Evolutionary conservation across 2,888 invertebrate genomes (phyloP), one percentile per base, ranked within the genome.

Genomic region (Scaptodrosophila latifasciaeformis): DNA sequence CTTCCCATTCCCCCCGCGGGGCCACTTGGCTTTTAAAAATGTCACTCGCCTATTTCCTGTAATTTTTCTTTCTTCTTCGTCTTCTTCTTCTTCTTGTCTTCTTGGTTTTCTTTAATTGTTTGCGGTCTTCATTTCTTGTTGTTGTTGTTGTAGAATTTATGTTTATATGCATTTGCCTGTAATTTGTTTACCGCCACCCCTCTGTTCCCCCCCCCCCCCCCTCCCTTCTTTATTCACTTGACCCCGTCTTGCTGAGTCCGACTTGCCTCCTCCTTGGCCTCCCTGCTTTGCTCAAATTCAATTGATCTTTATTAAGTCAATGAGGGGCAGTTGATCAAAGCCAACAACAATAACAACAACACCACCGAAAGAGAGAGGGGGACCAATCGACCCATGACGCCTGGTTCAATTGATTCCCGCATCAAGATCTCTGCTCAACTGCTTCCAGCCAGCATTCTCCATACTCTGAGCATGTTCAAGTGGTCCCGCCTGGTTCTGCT

Each of bases 231-330:
- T 65, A 58, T 62, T 69, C 56, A 63, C 64, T 68, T 70, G 66
- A 63, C 65, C 59, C 64, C 61, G 48, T 34, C 13, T 44, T 40
- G 51, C 37, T 31, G 48, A 34, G 2, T 21, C 29, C 12, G n/a
- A 12, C 19, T 15, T 15, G n/a, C 29, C 5, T 10, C 18, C 31
- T 21, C 21, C 49, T 39, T 49, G 35, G 39, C 49, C 54, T n/a
- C n/a, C 54, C 53, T 57, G 59, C 75, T 78, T 78, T 76, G 76
- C 78, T 76, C 71, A 78, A 76, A 76, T 76, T 76, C 76, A 78
- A 76, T 76, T 76, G 76, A 76, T 76, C 78, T 78, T 78, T 68
- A 76, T 76, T 78, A 78, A 75, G 62, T 66, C 35, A 31, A 42
- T 37, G 21, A 40, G 53, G 40, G 42, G 2, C 18, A 2, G 19